phyloP scores from a whole-genome alignment of 2,888 invertebrate species.

The Matsumyia berberina region DNA sequence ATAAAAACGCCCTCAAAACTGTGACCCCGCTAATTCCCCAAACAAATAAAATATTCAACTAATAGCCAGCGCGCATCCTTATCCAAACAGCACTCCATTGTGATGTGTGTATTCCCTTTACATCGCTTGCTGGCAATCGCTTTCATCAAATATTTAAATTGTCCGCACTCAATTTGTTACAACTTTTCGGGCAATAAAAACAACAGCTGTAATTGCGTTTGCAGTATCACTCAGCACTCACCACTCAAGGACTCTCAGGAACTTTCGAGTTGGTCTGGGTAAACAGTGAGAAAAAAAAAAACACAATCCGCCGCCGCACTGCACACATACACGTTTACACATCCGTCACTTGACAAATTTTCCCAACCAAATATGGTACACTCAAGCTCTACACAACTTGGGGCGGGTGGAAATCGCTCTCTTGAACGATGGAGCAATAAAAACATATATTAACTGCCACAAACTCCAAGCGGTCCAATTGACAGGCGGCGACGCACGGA shows the following conservation, averaged over 20 bases:
- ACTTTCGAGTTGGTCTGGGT: constrained; percentile 29
- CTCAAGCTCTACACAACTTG: not conserved
- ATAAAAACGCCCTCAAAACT: not conserved
- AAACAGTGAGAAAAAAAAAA: constrained; percentile 20
- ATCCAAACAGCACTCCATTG: constrained; percentile 8
- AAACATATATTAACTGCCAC: constrained; percentile 68
- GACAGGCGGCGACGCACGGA: not conserved
- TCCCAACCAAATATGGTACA: constrained; percentile 12
- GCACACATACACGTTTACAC: constrained; percentile 11
- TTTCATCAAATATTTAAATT: constrained; percentile 73
- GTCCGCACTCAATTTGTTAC: constrained; percentile 68
- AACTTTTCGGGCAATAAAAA: constrained; percentile 64
- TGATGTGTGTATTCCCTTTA: constrained; percentile 40
- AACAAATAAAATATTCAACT: constrained; percentile 21
- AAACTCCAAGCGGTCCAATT: constrained; percentile 23
- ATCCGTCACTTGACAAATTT: constrained; percentile 49
- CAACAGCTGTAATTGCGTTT: constrained; percentile 64
- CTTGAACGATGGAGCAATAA: constrained; percentile 56
- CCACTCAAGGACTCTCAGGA: constrained; percentile 37
- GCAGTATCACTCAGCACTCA: constrained; percentile 34
- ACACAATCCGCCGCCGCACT: not conserved
- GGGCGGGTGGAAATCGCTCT: constrained; percentile 13
- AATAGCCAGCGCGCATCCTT: constrained; percentile 2
- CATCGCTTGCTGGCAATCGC: constrained; percentile 53
- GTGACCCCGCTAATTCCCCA: not conserved